A percentile compares a stretch with the other conserved stretches of the same genome.
Evolutionary conservation across 2,113 vertebrate genomes (phyloP).

Genomic region (Andinoacara biseriatus): DNA sequence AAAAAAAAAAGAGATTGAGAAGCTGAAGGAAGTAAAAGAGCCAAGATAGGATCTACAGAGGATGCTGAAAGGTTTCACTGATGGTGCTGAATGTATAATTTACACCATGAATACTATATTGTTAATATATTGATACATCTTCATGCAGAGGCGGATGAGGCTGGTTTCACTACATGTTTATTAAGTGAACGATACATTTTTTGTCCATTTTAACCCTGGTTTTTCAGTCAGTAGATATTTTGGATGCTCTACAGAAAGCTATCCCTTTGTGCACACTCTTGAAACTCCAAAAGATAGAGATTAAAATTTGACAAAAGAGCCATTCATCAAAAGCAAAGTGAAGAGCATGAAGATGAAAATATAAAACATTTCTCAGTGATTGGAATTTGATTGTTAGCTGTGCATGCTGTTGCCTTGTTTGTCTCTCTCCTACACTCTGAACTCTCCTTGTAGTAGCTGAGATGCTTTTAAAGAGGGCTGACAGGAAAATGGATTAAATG

Average conservation of each 20-base stretch:
- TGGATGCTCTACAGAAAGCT: constrained; percentile 17
- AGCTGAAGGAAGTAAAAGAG: neutral
- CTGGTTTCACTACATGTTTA: constrained; percentile 30
- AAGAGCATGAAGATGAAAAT: constrained; percentile 12
- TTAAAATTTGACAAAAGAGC: neutral
- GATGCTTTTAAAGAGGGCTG: constrained; percentile 71
- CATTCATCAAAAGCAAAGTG: neutral
- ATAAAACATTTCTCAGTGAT: constrained; percentile 20
- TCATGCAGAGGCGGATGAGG: neutral
- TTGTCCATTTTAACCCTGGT: neutral
- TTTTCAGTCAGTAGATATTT: constrained; percentile 11
- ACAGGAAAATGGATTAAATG: constrained; percentile 82
- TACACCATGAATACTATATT: neutral
- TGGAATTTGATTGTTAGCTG: constrained; percentile 50
- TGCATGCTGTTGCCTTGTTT: constrained; percentile 55
- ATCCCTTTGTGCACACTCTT: neutral
- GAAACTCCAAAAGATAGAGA: constrained; percentile 1
- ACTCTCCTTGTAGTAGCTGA: constrained; percentile 56
- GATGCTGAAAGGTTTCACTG: neutral
- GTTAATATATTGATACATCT: neutral
- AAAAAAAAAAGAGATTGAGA: constrained; percentile 7
- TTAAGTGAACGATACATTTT: constrained; percentile 47
- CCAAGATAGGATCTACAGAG: neutral
- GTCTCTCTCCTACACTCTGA: constrained; percentile 49
- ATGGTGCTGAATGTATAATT: neutral